Conservation (phyloP, 2,888 invertebrate species). For the Spatulosminthurus flaviceps region DNA sequence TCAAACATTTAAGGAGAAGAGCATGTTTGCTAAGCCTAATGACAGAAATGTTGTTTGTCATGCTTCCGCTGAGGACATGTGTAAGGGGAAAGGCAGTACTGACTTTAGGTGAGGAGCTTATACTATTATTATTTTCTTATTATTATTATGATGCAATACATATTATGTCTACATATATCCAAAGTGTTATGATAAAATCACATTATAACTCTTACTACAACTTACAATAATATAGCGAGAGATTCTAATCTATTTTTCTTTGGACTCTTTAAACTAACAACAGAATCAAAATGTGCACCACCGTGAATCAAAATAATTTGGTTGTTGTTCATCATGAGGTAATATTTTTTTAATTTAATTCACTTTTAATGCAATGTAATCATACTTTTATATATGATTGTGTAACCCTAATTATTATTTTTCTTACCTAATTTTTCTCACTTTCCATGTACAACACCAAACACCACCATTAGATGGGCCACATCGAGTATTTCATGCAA, state of each 20-base stretch:
- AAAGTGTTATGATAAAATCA: too few relatives aligned
- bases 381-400: not conserved
- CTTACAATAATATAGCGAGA: too few relatives aligned
- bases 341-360: not conserved
- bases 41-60: conserved; percentile 75
- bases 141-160: not conserved
- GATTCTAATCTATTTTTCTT: too few relatives aligned
- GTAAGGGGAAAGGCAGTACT: conserved; percentile 66
- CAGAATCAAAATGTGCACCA: conserved; percentile 76
- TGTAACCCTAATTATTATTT: not conserved
- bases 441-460: too few relatives aligned
- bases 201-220: too few relatives aligned
- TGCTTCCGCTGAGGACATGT: conserved; percentile 85
- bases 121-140: not conserved
- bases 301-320: conserved; percentile 70
- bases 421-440: too few relatives aligned
- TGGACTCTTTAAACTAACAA: too few relatives aligned
- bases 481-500: conserved; percentile 75
- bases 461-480: conserved; percentile 43
- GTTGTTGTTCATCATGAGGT: conserved; percentile 74
- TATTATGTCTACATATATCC: not conserved
- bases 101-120: conserved; percentile 36
- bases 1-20: conserved; percentile 84
- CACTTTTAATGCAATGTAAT: not conserved
- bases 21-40: conserved; percentile 80